A percentile compares a stretch with the other conserved stretches of the same genome.
phyloP scores from a whole-genome alignment of 2,113 vertebrate species.

The crab-eating macaque (Macaca fascicularis) region T2T-MFA8v1.1 NC_088390.1:60284501-60285000 shows the following conservation, averaged over 20 bases:
- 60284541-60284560: neutral
- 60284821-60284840: slow-evolving; percentile 67
- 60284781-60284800: slow-evolving; percentile 25
- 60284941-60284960: slow-evolving; percentile 59
- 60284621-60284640: neutral
- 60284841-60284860: slow-evolving; percentile 37
- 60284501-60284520: neutral
- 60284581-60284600: neutral
- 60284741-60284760: slow-evolving; percentile 70
- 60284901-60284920: slow-evolving; percentile 45
- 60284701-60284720: neutral
- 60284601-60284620: neutral
- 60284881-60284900: neutral
- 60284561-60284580: neutral
- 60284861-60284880: slow-evolving; percentile 28
- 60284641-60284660: neutral
- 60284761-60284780: slow-evolving; percentile 56
- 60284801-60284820: slow-evolving; percentile 56
- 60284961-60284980: slow-evolving; percentile 49
- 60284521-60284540: too few species aligned
- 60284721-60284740: slow-evolving; percentile 40
- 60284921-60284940: slow-evolving; percentile 50
- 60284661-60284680: slow-evolving; percentile 15
- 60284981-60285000: neutral
- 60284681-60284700: neutral